Conservation (phyloP, 2,113 vertebrate species). For the Hiodon alosoides region DNA sequence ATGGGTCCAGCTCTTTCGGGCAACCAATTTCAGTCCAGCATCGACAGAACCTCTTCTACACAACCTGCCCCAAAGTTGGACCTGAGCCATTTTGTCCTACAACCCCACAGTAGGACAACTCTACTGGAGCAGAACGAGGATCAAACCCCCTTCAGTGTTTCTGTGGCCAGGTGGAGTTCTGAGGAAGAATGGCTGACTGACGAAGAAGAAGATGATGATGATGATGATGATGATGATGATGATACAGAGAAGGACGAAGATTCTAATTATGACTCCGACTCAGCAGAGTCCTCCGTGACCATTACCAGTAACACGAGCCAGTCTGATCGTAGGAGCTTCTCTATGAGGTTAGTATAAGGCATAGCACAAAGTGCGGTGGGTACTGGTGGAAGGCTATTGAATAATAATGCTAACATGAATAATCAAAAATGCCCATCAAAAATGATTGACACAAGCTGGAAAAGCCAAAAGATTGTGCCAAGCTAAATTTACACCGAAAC, state of each 20-base stretch:
- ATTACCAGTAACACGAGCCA: conserved; percentile 64
- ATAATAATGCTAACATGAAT: too few species aligned
- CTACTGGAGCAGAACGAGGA: conserved; percentile 9
- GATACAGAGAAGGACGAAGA: conserved; percentile 54
- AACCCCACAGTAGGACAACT: background rate
- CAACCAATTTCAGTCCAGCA: background rate
- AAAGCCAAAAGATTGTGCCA: too few species aligned
- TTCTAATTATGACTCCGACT: conserved; percentile 64
- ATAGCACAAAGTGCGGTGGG: too few species aligned
- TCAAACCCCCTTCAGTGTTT: conserved; percentile 20
- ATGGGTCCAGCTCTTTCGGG: background rate
- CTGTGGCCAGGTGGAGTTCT: conserved; percentile 48
- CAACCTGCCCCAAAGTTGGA: background rate
- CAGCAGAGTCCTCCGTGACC: conserved; percentile 62
- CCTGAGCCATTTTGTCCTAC: background rate
- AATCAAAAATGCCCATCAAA: too few species aligned
- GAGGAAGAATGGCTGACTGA: conserved; percentile 40
- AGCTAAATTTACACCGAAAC: background rate
- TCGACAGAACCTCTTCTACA: background rate
- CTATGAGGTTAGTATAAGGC: conserved; percentile 52
- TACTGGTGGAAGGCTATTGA: background rate
- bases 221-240: conserved; percentile 42
- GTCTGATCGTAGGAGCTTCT: conserved; percentile 59
- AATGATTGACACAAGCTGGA: too few species aligned
- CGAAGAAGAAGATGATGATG: conserved; percentile 23